These are phyloP conservation scores for Drymonia ruficornis DNA, from an alignment of 2,888 invertebrate genomes.

Conservation along the genomic window DNA sequence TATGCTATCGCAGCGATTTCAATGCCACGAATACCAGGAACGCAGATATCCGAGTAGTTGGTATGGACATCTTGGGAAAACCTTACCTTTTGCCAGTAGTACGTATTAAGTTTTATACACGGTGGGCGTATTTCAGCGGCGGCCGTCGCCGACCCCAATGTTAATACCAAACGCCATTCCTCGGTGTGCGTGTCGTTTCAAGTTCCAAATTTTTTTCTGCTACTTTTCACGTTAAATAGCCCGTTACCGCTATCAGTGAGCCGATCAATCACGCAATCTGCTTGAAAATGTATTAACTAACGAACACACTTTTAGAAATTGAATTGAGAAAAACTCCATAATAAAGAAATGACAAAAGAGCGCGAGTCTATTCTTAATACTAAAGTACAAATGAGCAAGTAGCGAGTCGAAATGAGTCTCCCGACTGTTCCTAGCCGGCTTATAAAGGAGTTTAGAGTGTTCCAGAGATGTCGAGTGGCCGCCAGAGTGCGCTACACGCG, in stretches of 20 bases:
- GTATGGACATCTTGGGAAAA: constrained; percentile 54
- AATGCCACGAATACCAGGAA: constrained; percentile 50
- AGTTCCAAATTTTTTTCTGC: constrained; percentile 13
- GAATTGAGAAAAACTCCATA: neutral
- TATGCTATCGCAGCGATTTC: constrained; percentile 65
- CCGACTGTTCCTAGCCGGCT: constrained; percentile 47
- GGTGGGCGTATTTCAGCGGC: constrained; percentile 39
- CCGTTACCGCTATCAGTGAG: constrained; percentile 4
- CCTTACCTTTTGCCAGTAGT: constrained; percentile 34
- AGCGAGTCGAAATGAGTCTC: constrained; percentile 44
- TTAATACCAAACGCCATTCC: constrained; percentile 46
- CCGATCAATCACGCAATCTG: neutral
- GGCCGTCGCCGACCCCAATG: constrained; percentile 19
- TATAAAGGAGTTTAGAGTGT: constrained; percentile 59
- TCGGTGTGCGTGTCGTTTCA: constrained; percentile 16
- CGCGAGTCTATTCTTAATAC: constrained; percentile 34
- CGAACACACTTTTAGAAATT: too few species aligned
- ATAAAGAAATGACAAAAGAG: constrained; percentile 15
- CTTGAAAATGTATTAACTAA: too few species aligned
- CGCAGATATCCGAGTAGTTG: constrained; percentile 42
- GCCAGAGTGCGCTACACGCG: constrained; percentile 46
- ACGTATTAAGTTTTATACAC: constrained; percentile 49
- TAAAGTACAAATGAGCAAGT: constrained; percentile 37
- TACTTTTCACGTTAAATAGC: constrained; percentile 8
- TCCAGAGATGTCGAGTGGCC: constrained; percentile 38